Percentiles rank a stretch among this genome's conserved stretches.
Conservation (phyloP, 2,113 vertebrate genomes). For the Scomber japonicus region DNA sequence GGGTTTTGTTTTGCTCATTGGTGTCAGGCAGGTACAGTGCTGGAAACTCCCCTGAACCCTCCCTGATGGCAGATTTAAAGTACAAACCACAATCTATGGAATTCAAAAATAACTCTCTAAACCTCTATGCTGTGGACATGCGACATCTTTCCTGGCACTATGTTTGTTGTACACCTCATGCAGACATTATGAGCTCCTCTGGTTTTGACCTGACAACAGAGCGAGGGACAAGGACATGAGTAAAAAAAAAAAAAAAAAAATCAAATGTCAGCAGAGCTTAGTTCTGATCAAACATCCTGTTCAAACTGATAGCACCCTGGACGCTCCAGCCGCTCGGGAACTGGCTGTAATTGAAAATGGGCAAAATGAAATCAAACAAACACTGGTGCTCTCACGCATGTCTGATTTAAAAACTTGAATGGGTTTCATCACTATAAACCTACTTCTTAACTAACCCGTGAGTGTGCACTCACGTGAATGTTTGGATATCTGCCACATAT, state of each 20-base stretch:
- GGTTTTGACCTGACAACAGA: slow-evolving; percentile 71
- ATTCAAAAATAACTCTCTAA: slow-evolving; percentile 13
- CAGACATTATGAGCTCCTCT: slow-evolving; percentile 63
- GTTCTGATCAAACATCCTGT: slow-evolving; percentile 78
- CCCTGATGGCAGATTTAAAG: slow-evolving; percentile 33
- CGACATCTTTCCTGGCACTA: slow-evolving; percentile 1
- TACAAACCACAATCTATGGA: not conserved
- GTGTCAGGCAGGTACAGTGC: slow-evolving; percentile 67
- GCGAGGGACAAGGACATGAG: slow-evolving; percentile 62
- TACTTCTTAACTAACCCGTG: slow-evolving; percentile 38
- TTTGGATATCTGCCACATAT: slow-evolving; percentile 17
- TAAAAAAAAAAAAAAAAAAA: slow-evolving; percentile 19
- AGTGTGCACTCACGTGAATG: slow-evolving; percentile 7
- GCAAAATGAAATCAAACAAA: slow-evolving; percentile 67
- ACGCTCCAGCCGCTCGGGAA: slow-evolving; percentile 36
- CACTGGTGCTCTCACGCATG: slow-evolving; percentile 33
- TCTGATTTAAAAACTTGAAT: slow-evolving; percentile 7
- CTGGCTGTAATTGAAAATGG: slow-evolving; percentile 63
- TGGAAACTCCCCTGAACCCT: slow-evolving; percentile 43
- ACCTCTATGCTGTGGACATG: slow-evolving; percentile 4
- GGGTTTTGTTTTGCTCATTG: slow-evolving; percentile 54
- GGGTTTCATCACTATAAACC: slow-evolving; percentile 24
- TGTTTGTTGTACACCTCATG: slow-evolving; percentile 30
- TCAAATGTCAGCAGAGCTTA: slow-evolving; percentile 70
- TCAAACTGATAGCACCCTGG: slow-evolving; percentile 64